Percentiles rank a stretch among this genome's conserved stretches.
These are phyloP conservation scores for Lycophotia porphyrea DNA, from an alignment of 2,888 invertebrate species.

Conservation along the genomic window DNA sequence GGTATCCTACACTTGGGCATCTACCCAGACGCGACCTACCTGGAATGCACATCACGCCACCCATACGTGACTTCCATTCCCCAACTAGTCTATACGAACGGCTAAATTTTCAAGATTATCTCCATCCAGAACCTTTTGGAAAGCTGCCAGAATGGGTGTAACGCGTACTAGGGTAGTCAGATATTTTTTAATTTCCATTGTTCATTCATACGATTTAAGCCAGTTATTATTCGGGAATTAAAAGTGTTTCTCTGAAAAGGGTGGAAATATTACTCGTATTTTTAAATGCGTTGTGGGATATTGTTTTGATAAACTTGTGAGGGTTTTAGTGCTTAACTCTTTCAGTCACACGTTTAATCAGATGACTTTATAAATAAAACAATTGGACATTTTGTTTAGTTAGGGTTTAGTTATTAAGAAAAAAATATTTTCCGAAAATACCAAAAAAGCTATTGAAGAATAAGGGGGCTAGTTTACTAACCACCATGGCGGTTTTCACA, in stretches of 20 bases:
- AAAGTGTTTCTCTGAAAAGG: constrained; percentile 34
- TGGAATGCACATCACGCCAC: constrained; percentile 59
- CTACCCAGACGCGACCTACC: constrained; percentile 40
- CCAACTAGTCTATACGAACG: constrained; percentile 50
- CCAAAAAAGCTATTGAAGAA: too few species aligned
- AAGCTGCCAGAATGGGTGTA: constrained; percentile 50
- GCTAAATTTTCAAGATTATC: constrained; percentile 67
- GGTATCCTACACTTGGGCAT: constrained; percentile 25
- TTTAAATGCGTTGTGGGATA: background rate
- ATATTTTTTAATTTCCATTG: constrained; percentile 53
- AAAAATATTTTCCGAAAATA: too few species aligned
- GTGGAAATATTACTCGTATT: constrained; percentile 12
- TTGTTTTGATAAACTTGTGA: background rate
- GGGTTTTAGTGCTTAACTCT: background rate
- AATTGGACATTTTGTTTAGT: too few species aligned
- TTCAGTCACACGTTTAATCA: too few species aligned
- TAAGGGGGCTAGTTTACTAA: too few species aligned
- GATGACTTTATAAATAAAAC: too few species aligned
- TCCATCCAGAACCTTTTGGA: constrained; percentile 53
- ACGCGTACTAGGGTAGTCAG: constrained; percentile 30
- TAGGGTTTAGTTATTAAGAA: too few species aligned
- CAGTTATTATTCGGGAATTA: constrained; percentile 45
- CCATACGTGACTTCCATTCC: constrained; percentile 63
- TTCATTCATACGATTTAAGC: constrained; percentile 40
- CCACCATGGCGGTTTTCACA: too few species aligned